Conservation (phyloP, 2,888 invertebrate genomes). For the Furcula furcula region DNA sequence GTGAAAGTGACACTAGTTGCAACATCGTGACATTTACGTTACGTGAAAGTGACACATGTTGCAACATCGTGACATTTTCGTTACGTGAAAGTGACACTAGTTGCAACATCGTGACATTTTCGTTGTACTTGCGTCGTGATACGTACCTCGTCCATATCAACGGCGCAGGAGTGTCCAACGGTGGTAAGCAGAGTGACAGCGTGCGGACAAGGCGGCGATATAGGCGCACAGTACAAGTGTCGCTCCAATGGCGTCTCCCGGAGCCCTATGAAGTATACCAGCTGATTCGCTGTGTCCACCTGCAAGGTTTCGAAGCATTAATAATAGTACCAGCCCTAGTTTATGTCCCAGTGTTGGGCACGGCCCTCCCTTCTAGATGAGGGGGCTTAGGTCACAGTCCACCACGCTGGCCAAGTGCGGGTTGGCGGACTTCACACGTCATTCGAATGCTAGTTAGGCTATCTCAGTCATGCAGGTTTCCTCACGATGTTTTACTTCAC, state of each 20-base stretch:
- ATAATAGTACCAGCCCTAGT: too few species aligned
- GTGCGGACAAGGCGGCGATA: constrained; percentile 82
- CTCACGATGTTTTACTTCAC: too few species aligned
- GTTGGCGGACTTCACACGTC: too few species aligned
- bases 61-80: background rate
- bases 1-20: background rate
- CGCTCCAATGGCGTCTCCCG: constrained; percentile 95
- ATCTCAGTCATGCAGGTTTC: too few species aligned
- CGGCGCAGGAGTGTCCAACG: constrained; percentile 92
- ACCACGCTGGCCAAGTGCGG: too few species aligned
- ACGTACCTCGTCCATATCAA: constrained; percentile 89
- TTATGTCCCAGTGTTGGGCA: too few species aligned
- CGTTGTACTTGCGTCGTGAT: background rate
- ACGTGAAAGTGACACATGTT: too few species aligned
- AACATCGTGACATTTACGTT: background rate
- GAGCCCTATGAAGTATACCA: constrained; percentile 95
- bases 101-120: background rate
- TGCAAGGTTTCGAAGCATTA: too few species aligned
- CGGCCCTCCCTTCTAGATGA: too few species aligned
- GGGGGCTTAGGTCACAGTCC: too few species aligned
- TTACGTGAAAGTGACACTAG: background rate
- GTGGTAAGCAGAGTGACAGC: constrained; percentile 89
- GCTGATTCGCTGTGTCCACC: constrained; percentile 87
- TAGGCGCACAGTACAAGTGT: constrained; percentile 93
- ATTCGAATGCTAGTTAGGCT: too few species aligned